Conservation (phyloP, 2,888 invertebrate species). For the Brachypalpus laphriformis region DNA sequence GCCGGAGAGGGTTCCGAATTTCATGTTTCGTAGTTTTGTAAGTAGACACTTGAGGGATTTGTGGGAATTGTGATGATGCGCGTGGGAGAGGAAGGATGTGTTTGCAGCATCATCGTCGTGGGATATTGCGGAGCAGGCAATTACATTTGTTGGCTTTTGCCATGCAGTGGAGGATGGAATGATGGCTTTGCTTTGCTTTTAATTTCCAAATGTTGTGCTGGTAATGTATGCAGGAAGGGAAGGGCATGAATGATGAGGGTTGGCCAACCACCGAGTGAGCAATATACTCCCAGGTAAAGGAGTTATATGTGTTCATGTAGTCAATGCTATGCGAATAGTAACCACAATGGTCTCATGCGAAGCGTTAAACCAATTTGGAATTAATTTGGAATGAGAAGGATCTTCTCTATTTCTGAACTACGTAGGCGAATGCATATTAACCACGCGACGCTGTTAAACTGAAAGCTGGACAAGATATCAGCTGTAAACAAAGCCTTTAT, state of each 20-base stretch:
- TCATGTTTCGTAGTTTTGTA: slow-evolving; percentile 5
- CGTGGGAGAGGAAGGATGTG: background rate
- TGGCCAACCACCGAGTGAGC: background rate
- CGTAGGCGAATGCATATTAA: no score
- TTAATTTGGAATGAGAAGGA: no score
- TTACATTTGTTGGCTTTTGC: slow-evolving; percentile 4
- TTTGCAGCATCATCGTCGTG: background rate
- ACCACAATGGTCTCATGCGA: background rate
- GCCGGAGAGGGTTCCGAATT: background rate
- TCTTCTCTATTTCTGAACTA: no score
- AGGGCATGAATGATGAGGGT: background rate
- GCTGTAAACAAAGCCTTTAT: no score
- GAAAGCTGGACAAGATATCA: no score
- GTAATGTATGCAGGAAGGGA: background rate
- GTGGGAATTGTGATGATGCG: slow-evolving; percentile 17
- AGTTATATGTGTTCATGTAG: no score
- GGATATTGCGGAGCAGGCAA: slow-evolving; percentile 2
- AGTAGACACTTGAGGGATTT: slow-evolving; percentile 33
- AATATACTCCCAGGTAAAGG: no score
- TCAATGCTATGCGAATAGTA: no score
- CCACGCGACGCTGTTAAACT: no score
- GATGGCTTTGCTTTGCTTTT: background rate
- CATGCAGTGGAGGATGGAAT: background rate
- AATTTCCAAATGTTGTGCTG: background rate
- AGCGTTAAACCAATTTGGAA: no score